A percentile compares a stretch with the other conserved stretches of the same genome.
phyloP scores from a whole-genome alignment of 2,797 vertebrate genomes.

The Phoxinus dragarum region DNA sequence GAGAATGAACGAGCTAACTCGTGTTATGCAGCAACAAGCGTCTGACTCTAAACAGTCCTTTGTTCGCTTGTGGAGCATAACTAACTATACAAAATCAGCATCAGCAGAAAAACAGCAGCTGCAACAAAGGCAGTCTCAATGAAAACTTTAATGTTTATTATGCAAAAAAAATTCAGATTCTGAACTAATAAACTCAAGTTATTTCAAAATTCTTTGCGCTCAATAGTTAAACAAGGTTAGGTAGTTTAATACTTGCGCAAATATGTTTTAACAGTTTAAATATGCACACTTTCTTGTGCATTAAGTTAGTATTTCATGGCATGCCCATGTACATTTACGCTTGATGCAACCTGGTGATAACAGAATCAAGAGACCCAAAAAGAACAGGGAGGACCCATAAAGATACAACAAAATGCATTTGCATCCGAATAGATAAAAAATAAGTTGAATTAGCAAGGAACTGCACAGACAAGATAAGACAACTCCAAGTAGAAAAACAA shows the following conservation, averaged over 20 bases:
- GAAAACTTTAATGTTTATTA: background rate
- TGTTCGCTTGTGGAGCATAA: slow-evolving; percentile 41
- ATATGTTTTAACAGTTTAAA: background rate
- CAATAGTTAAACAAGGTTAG: background rate
- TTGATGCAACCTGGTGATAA: slow-evolving; percentile 28
- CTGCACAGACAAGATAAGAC: slow-evolving; percentile 60
- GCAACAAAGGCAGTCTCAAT: slow-evolving; percentile 29
- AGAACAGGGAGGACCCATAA: slow-evolving; percentile 40
- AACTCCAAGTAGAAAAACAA: background rate
- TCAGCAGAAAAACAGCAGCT: slow-evolving; percentile 50
- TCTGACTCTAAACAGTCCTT: slow-evolving; percentile 27
- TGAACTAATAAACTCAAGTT: background rate
- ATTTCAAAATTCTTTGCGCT: background rate
- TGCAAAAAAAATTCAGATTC: background rate
- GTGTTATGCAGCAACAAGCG: slow-evolving; percentile 38
- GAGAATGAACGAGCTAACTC: slow-evolving; percentile 21
- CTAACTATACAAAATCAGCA: slow-evolving; percentile 48
- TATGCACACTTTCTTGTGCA: background rate
- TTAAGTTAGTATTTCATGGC: background rate
- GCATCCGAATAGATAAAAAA: slow-evolving; percentile 52
- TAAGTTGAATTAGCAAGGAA: slow-evolving; percentile 15
- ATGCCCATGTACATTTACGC: background rate
- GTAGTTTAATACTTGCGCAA: background rate
- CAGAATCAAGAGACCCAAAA: slow-evolving; percentile 38
- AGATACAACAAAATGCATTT: slow-evolving; percentile 27